A percentile compares a stretch with the other conserved stretches of the same genome.
Conservation (phyloP, 2,797 vertebrate species). For the Tokudaia muenninki region DNA sequence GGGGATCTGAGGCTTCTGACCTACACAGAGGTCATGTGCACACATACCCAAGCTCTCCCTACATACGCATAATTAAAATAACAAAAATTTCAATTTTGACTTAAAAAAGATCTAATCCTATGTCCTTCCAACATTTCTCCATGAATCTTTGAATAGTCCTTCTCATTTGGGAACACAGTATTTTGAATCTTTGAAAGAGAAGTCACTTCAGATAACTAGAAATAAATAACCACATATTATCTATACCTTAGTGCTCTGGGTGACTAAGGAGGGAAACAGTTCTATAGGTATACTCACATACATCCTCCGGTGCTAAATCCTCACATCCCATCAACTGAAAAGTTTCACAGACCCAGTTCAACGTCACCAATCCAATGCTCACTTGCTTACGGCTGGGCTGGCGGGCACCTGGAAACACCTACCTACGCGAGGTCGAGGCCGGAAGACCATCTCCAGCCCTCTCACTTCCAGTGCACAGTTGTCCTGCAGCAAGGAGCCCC, state of each 20-base stretch:
- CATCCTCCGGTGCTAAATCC: not conserved
- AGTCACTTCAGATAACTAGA: not conserved
- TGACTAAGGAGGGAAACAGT: not conserved
- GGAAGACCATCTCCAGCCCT: slow-evolving; percentile 96
- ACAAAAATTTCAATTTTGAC: not conserved
- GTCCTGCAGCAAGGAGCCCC: slow-evolving; percentile 97
- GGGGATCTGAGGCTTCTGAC: not conserved
- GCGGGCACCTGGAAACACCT: slow-evolving; percentile 80
- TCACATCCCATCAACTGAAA: not conserved
- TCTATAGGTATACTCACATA: not conserved
- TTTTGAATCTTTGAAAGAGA: slow-evolving; percentile 38
- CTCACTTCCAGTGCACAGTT: slow-evolving; percentile 97
- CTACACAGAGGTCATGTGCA: not conserved
- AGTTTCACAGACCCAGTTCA: slow-evolving; percentile 21
- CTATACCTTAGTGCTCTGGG: not conserved
- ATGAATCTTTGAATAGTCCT: not conserved
- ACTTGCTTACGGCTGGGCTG: not conserved
- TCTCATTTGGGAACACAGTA: not conserved
- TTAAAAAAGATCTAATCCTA: not conserved
- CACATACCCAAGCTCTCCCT: not conserved
- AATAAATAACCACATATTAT: slow-evolving; percentile 31
- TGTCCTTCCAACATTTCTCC: slow-evolving; percentile 40
- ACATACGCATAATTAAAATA: not conserved
- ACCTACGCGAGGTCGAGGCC: slow-evolving; percentile 96
- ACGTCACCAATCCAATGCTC: not conserved